A percentile compares a stretch with the other conserved stretches of the same genome.
These are phyloP conservation scores for Magallana nippona DNA, from an alignment of 2,888 invertebrate species.

Conservation along the genomic window DNA sequence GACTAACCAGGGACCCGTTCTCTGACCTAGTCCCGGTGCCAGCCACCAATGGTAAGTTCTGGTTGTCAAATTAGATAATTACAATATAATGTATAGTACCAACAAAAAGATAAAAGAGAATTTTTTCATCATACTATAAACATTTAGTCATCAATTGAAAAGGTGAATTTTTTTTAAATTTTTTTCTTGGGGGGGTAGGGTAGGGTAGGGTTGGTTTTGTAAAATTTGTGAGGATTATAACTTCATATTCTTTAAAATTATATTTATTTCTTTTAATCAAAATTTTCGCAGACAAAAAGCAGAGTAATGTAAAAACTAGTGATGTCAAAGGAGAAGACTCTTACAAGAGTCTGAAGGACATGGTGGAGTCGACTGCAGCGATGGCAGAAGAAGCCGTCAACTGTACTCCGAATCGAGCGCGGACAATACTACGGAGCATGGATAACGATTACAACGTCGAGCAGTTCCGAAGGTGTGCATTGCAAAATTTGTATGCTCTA, in stretches of 20 bases:
- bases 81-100: neutral
- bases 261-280: neutral
- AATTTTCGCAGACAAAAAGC: neutral
- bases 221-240: neutral
- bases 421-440: conserved; percentile 56
- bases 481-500: neutral
- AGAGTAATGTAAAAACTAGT: neutral
- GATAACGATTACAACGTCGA: conserved; percentile 53
- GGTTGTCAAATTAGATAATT: neutral
- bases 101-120: neutral
- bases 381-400: conserved; percentile 71
- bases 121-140: neutral
- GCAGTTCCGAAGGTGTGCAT: conserved; percentile 43
- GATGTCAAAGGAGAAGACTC: conserved; percentile 47
- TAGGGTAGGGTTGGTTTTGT: too few relatives aligned
- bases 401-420: conserved; percentile 66
- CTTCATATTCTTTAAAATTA: neutral
- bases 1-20: conserved; percentile 36
- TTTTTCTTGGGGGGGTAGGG: too few relatives aligned
- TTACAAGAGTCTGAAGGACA: conserved; percentile 65
- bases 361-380: conserved; percentile 74
- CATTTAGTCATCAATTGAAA: too few relatives aligned
- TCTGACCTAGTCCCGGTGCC: conserved; percentile 35
- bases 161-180: too few relatives aligned
- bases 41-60: neutral